Base-by-base conservation (phyloP, 2,113 vertebrate species). In the Pao palembangensis region DNA sequence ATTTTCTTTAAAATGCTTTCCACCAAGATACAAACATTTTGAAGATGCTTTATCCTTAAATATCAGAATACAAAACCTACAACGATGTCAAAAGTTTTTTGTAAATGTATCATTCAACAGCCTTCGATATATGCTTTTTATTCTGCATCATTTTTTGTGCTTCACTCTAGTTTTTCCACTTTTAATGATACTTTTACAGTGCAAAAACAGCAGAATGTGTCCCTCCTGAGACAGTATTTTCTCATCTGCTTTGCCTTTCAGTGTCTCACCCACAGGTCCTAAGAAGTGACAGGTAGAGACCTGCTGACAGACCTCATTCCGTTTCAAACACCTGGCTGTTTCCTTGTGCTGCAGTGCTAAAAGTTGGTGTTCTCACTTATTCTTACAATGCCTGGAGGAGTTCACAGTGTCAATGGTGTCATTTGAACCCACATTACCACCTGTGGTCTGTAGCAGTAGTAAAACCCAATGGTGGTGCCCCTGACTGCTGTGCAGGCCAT, bases 231-330 rank as follows among this genome's bases (percentile, higher is more conserved):
- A 38, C 5, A 52, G 31, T 19, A 20, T 67, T 61, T 61, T 34
- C 53, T 31, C 19, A 23, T 68, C 25, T 50, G 3, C 23, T 71
- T 75, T 58, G 52, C 53, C 55, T 68, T 62, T 71, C 65, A 48
- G 63, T 25, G 64, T 67, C 83, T 89, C 77, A 87, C 87, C 86
- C 19, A 14, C 68, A 63, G 77, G 68, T 55, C 52, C 80, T 75
- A 20, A 14, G 57, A 80, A 62, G 64, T 47, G 69, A 81, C 77
- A 73, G 79, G 69, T 67, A 60, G 75, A 69, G 67, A 78, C 79
- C 75, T 78, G 75, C 76, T 79, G 76, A 82, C 80, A 83, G 80
- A 84, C 67, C 61, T 81, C 69, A 84, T 84, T 87, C 88, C 81
- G 66, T 67, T 34, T 65, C 68, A 67, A 87, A 28, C 25, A 28